Evolutionary conservation across 2,113 vertebrate genomes (phyloP), one percentile per base, ranked within the genome.

Genomic region (Oncorhynchus nerka): DNA sequence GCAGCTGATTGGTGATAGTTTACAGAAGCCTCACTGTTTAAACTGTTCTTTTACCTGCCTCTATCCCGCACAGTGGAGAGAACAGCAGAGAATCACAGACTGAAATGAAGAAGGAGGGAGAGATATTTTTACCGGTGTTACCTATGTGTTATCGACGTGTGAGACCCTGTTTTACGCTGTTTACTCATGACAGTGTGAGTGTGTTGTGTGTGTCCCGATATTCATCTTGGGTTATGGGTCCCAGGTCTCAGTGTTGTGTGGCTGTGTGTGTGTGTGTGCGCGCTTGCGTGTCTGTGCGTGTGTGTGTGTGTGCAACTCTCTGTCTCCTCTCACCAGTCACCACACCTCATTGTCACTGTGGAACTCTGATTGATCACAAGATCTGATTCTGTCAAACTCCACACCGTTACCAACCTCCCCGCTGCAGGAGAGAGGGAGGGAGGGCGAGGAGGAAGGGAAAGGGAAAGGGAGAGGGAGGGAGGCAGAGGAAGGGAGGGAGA

Each of bases 1-100:
- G 85, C 81, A 89, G 85, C 88, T 90, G 90, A 91, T 93, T 92
- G 90, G 83, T 91, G 81, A 84, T 81, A 83, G 90, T 91, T 93
- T 83, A 84, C 85, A 82, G 82, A 77, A 89, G 86, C 85, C 87
- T 85, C 81, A 93, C 76, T 87, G 70, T 89, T 90, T 88, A 89
- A 87, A 72, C 80, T 88, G 59, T 75, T 70, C 71, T 66, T 59
- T 82, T 75, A 59, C 48, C 66, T 72, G 64, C 83, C 80, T 65
- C 74, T 74, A 74, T 81, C 59, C 81, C 81, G 78, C 76, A 72
- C 76, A 81, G 39, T 55, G 51, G 79, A 89, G 78, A 83, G 69
- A 85, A 79, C 82, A 73, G 51, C 76, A 16, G 19, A 75, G 59
- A 84, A 76, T 83, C 70, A 66, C 72, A 65, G 70, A 86, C 39